Conservation (phyloP, 2,797 vertebrate species). For the Perodicticus potto region DNA sequence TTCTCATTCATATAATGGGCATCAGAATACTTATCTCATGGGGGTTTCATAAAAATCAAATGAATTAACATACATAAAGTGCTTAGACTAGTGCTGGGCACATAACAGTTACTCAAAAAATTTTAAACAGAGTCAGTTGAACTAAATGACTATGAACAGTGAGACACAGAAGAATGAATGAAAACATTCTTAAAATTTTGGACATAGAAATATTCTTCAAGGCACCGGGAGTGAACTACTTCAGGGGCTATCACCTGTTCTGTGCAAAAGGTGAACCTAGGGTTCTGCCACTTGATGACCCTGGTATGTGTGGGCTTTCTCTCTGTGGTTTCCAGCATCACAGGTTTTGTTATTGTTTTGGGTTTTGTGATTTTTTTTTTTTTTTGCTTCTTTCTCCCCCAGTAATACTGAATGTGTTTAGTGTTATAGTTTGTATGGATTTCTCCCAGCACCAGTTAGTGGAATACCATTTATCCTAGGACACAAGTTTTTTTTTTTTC, state of each 20-base stretch:
- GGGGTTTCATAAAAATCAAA: not conserved
- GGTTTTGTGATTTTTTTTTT: not conserved
- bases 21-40: not conserved
- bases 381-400: not conserved
- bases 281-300: not conserved
- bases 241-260: not conserved
- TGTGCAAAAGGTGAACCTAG: not conserved
- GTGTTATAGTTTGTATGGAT: not conserved
- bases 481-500: not conserved
- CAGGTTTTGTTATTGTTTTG: not conserved
- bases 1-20: not conserved
- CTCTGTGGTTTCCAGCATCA: not conserved
- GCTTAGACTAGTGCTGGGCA: not conserved
- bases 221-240: not conserved
- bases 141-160: not conserved
- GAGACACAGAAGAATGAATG: not conserved
- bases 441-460: slow-evolving; percentile 43
- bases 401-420: slow-evolving; percentile 62
- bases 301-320: not conserved
- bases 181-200: slow-evolving; percentile 17
- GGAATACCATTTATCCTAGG: slow-evolving; percentile 52
- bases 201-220: not conserved
- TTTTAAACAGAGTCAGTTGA: not conserved
- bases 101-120: not conserved
- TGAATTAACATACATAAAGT: not conserved